Conservation (phyloP, 2,797 vertebrate species). For the Acrossocheilus wenchowensis region DNA sequence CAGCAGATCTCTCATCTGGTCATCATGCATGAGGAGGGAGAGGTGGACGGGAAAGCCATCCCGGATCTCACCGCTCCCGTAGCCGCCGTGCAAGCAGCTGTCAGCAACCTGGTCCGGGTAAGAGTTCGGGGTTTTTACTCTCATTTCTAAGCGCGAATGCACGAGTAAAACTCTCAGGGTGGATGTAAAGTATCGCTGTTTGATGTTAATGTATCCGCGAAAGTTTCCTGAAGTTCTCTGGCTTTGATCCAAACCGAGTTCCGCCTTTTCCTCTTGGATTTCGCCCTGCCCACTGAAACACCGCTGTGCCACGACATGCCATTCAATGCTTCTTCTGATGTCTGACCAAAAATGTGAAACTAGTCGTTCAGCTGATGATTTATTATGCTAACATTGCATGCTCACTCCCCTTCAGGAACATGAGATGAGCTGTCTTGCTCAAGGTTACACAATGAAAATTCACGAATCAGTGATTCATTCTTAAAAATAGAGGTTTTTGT, state of each 20-base stretch:
- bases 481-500: neutral
- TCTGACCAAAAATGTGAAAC: neutral
- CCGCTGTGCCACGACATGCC: slow-evolving; percentile 15
- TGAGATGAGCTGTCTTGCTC: neutral
- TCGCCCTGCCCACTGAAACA: slow-evolving; percentile 33
- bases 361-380: neutral
- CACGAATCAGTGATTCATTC: neutral
- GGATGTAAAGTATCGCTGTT: neutral
- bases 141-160: neutral
- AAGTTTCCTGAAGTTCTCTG: slow-evolving; percentile 91
- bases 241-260: slow-evolving; percentile 41
- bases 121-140: slow-evolving; percentile 69
- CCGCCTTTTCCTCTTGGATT: slow-evolving; percentile 49
- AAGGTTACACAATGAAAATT: neutral
- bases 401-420: neutral
- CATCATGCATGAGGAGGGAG: slow-evolving; percentile 99
- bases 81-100: slow-evolving; percentile 94
- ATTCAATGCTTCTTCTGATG: neutral
- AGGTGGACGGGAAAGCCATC: slow-evolving; percentile 98
- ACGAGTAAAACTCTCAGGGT: neutral
- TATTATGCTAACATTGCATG: neutral
- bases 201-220: slow-evolving; percentile 64
- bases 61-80: slow-evolving; percentile 95
- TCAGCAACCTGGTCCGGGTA: slow-evolving; percentile 98
- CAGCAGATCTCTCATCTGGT: slow-evolving; percentile 99